These are phyloP conservation scores for Chironomus striatipennis DNA, from an alignment of 1,140 invertebrate species.

Conservation along the genomic window DNA sequence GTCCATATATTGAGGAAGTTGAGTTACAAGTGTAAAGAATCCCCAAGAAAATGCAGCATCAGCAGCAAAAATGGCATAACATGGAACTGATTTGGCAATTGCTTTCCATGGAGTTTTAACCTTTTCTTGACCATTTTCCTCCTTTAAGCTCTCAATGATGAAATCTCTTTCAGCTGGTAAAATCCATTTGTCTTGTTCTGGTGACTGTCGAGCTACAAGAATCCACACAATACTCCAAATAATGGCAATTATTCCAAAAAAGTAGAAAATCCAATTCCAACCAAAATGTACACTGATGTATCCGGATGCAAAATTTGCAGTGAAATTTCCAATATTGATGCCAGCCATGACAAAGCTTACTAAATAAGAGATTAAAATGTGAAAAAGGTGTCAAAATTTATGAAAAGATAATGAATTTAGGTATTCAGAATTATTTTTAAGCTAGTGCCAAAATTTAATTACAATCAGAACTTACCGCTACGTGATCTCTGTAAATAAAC, in stretches of 20 bases:
- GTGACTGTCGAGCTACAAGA: slow-evolving; percentile 58
- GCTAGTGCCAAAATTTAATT: no score
- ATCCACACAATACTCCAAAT: slow-evolving; percentile 61
- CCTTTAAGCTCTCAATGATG: slow-evolving; percentile 41
- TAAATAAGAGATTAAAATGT: no score
- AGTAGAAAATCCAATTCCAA: slow-evolving; percentile 77
- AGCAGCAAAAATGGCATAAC: slow-evolving; percentile 54
- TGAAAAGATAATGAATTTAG: no score
- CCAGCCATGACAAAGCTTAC: slow-evolving; percentile 63
- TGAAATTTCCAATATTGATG: slow-evolving; percentile 65
- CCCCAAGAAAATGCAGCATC: slow-evolving; percentile 58
- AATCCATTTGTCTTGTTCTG: slow-evolving; percentile 63
- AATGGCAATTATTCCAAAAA: slow-evolving; percentile 62
- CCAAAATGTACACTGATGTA: slow-evolving; percentile 56
- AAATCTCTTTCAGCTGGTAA: slow-evolving; percentile 52
- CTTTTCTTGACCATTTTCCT: not conserved
- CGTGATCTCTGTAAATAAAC: slow-evolving; percentile 50
- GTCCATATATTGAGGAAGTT: slow-evolving; percentile 63
- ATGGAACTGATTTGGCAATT: slow-evolving; percentile 51
- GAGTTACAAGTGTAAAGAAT: slow-evolving; percentile 59
- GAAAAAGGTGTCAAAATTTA: no score
- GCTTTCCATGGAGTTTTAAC: slow-evolving; percentile 47
- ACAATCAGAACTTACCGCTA: slow-evolving; percentile 25
- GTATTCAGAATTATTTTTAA: no score
- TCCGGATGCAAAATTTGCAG: slow-evolving; percentile 62